phyloP scores from a whole-genome alignment of 2,113 vertebrate genomes.

The Prunella fulvescens region DNA sequence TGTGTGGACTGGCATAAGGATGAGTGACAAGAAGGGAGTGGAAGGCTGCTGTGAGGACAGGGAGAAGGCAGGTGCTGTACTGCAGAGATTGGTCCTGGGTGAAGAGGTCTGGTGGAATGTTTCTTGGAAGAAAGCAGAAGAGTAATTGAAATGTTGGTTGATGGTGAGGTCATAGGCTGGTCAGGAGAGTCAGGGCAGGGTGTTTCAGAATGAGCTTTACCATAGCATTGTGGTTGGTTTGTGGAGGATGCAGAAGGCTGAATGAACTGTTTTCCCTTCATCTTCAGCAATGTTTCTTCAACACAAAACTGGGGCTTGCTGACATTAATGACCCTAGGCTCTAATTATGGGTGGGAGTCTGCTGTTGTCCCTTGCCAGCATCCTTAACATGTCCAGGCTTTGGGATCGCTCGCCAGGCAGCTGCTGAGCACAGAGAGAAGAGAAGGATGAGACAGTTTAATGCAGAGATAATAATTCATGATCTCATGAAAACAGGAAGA shows the following conservation, averaged over 20 bases:
- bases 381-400: not conserved
- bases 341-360: not conserved
- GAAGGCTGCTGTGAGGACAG: not conserved
- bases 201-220: not conserved
- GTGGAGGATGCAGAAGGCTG: not conserved
- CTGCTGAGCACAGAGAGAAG: not conserved
- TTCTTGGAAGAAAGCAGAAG: not conserved
- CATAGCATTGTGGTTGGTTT: not conserved
- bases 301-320: not conserved
- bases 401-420: not conserved
- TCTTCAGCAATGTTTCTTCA: not conserved
- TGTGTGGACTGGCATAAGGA: not conserved
- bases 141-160: not conserved
- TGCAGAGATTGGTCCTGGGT: not conserved
- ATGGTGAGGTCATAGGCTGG: not conserved
- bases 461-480: constrained; percentile 53
- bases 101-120: not conserved
- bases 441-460: not conserved
- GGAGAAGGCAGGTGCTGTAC: not conserved
- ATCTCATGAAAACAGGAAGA: constrained; percentile 53
- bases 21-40: not conserved
- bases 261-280: not conserved
- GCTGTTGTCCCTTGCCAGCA: not conserved
- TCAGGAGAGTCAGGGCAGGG: not conserved
- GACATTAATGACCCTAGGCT: not conserved